These are phyloP conservation scores for Drosophila kanekoi DNA, from an alignment of 2,888 invertebrate species.

Conservation along the genomic window DNA sequence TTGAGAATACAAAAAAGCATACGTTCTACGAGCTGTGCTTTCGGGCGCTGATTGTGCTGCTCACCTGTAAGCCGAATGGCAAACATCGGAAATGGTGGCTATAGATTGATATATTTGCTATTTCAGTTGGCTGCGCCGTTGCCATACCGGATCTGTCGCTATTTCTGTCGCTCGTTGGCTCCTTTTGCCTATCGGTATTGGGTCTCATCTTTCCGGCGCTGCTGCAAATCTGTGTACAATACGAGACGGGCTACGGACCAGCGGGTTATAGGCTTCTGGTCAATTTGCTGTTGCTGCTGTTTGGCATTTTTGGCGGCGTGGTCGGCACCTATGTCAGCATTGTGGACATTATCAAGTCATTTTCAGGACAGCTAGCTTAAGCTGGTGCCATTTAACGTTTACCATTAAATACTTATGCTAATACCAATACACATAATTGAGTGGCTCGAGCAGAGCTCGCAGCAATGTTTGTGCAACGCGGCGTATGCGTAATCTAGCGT, in stretches of 20 bases:
- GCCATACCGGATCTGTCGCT: conserved; percentile 95
- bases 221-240: conserved; percentile 92
- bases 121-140: conserved; percentile 88
- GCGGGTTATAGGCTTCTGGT: conserved; percentile 90
- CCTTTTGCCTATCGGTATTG: conserved; percentile 95
- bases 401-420: conserved; percentile 30
- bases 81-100: too few relatives aligned
- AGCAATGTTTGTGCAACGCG: conserved; percentile 31
- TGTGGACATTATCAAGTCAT: conserved; percentile 73
- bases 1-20: conserved; percentile 87
- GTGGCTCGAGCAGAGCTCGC: not conserved
- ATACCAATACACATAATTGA: conserved; percentile 23
- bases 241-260: conserved; percentile 89
- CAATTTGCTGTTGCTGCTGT: conserved; percentile 89
- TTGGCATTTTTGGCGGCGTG: conserved; percentile 91
- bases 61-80: conserved; percentile 87
- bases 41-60: conserved; percentile 89
- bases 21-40: conserved; percentile 90
- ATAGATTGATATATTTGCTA: not conserved
- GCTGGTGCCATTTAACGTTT: conserved; percentile 1
- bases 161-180: conserved; percentile 96
- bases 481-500: conserved; percentile 54
- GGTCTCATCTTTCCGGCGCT: conserved; percentile 96
- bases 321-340: conserved; percentile 88
- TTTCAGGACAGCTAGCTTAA: conserved; percentile 38